Base-by-base conservation (phyloP, 2,797 vertebrate genomes). In the Labeo calbasu region DNA sequence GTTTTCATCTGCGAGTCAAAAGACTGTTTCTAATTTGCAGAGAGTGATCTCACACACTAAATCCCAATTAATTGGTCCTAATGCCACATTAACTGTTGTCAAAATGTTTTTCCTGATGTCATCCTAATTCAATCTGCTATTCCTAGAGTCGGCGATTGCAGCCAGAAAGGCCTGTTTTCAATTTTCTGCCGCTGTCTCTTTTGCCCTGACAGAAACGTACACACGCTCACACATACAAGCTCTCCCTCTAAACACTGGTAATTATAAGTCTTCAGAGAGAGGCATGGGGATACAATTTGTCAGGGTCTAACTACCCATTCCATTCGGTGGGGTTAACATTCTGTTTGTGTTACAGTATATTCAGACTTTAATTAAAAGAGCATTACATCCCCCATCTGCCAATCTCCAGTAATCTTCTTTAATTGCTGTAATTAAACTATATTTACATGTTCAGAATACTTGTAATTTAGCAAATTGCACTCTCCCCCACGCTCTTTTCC, bases 391-490 rank as follows among this genome's bases (percentile, higher is more conserved):
- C 97, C 97, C 97, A 98, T 98, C 97, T 99, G 98, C 97, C 98
- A 99, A 98, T 99, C 97, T 99, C 96, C 97, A 97, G 96, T 98
- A 98, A 99, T 99, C 96, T 97, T 96, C 97, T 97, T 97, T 99
- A 99, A 99, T 99, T 99, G 97, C 97, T 96, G 97, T 98, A 98
- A 99, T 99, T 99, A 99, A 98, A 99, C 97, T 98, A 98, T 99
- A 99, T 99, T 99, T 99, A 99, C 97, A 98, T 98, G 97, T 97
- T 97, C 97, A 98, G 97, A 99, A 99, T 99, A 98, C 97, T 99
- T 99, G 97, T 99, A 98, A 99, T 99, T 99, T 99, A 99, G 97
- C 96, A 98, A 98, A 99, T 99, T 99, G 97, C 97, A 97, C 97
- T 98, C 97, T 97, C 97, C 96, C 96, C 79, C 68, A 81, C 77